Conservation (phyloP, 2,113 vertebrate species). For the Zosterops borbonicus region DNA sequence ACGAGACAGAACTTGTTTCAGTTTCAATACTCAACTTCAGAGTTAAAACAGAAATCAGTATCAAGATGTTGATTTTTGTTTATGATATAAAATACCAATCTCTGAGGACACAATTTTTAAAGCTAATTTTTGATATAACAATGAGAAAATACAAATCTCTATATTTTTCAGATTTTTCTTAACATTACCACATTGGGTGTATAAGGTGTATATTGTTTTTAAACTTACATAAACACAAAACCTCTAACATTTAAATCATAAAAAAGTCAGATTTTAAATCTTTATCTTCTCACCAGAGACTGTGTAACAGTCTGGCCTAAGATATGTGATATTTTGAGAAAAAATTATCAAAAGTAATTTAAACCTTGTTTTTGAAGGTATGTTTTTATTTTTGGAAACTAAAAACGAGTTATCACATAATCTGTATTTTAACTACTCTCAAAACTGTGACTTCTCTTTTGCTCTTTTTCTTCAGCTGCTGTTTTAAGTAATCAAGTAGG, state of each 20-base stretch:
- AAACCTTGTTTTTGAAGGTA: not conserved
- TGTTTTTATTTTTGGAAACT: not conserved
- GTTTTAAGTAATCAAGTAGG: not conserved
- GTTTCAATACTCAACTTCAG: not conserved
- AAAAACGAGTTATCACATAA: not conserved
- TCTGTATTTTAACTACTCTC: not conserved
- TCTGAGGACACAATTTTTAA: not conserved
- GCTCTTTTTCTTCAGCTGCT: not conserved
- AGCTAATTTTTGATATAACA: not conserved
- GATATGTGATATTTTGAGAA: not conserved
- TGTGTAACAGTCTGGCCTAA: not conserved
- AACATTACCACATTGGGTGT: not conserved
- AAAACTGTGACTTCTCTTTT: not conserved
- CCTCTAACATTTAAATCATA: rapidly evolving
- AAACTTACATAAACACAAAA: not conserved
- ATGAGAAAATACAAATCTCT: not conserved
- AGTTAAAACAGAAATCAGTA: not conserved
- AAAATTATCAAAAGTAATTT: not conserved
- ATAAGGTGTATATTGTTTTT: not conserved
- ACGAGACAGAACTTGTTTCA: not conserved
- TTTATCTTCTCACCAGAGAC: not conserved
- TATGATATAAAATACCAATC: not conserved
- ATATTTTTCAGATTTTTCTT: not conserved
- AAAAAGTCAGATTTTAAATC: not conserved
- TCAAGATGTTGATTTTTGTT: not conserved